Evolutionary conservation across 1,140 invertebrate genomes (phyloP).

Genomic region (Tetramorium simillimum): DNA sequence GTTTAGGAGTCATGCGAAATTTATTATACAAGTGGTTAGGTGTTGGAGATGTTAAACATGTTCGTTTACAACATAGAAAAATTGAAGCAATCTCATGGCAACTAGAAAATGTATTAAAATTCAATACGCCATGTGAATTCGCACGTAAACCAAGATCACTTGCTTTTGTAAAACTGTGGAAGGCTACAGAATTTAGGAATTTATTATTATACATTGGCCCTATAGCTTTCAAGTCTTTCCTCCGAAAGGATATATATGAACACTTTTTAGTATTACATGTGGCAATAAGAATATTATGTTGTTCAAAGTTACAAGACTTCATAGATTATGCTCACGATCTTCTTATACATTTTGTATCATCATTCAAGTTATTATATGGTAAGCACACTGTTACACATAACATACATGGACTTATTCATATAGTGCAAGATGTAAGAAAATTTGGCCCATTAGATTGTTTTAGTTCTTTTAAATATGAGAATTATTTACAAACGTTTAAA

Average conservation of each 20-base stretch:
- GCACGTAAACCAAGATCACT: constrained; percentile 18
- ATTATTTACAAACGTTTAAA: constrained; percentile 22
- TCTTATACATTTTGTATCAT: neutral
- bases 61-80: constrained; percentile 16
- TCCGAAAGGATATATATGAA: neutral
- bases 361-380: neutral
- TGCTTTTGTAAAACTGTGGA: constrained; percentile 8
- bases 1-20: neutral
- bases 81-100: constrained; percentile 12
- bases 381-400: constrained; percentile 12
- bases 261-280: constrained; percentile 17
- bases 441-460: constrained; percentile 30
- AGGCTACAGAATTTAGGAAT: constrained; percentile 11
- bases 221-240: neutral
- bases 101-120: neutral
- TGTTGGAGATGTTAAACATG: neutral
- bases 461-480: neutral
- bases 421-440: constrained; percentile 16
- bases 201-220: neutral
- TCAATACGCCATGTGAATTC: constrained; percentile 13
- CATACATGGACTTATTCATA: constrained; percentile 32
- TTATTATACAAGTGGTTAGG: too few species aligned
- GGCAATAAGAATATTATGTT: constrained; percentile 25
- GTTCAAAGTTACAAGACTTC: neutral
- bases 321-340: constrained; percentile 7